Evolutionary conservation across 2,888 invertebrate genomes (phyloP).

Genomic region (Serrognathus titanus): DNA sequence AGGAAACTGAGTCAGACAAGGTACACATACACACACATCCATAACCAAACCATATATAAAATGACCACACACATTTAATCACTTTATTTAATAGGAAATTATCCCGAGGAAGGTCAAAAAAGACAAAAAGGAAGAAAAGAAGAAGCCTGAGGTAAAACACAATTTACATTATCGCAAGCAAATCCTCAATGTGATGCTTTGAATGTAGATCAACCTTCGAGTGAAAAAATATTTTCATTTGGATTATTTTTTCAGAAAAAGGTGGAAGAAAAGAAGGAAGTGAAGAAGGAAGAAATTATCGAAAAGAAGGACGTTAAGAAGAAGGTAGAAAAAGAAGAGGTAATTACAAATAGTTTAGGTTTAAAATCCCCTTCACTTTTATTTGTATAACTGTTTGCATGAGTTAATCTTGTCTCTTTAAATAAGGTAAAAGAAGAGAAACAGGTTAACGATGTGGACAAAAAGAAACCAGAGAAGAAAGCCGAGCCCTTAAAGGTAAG

Average conservation of each 20-base stretch:
- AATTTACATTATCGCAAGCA: not conserved
- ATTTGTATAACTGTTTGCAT: conserved; percentile 12
- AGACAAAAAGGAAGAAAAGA: conserved; percentile 6
- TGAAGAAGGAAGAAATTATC: conserved; percentile 42
- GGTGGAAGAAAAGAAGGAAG: conserved; percentile 39
- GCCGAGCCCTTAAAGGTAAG: conserved; percentile 45
- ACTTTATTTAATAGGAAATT: conserved; percentile 21
- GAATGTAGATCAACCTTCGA: too few species aligned
- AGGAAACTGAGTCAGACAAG: conserved; percentile 19
- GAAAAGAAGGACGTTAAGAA: conserved; percentile 34
- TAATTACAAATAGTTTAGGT: conserved; percentile 11
- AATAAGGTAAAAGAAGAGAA: conserved; percentile 37
- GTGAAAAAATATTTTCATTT: too few species aligned
- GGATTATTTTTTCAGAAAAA: conserved; percentile 18
- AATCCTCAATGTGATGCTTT: not conserved
- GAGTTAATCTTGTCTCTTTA: not conserved
- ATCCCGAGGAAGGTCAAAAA: conserved; percentile 13
- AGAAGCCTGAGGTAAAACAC: conserved; percentile 21
- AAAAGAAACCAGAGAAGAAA: conserved; percentile 55
- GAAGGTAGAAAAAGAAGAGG: conserved; percentile 34
- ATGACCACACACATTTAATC: conserved; percentile 8
- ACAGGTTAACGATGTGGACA: conserved; percentile 42
- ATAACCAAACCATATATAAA: not conserved
- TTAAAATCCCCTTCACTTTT: conserved; percentile 5
- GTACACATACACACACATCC: conserved; percentile 18